phyloP scores from a whole-genome alignment of 2,888 invertebrate genomes.

The Operophtera brumata region DNA sequence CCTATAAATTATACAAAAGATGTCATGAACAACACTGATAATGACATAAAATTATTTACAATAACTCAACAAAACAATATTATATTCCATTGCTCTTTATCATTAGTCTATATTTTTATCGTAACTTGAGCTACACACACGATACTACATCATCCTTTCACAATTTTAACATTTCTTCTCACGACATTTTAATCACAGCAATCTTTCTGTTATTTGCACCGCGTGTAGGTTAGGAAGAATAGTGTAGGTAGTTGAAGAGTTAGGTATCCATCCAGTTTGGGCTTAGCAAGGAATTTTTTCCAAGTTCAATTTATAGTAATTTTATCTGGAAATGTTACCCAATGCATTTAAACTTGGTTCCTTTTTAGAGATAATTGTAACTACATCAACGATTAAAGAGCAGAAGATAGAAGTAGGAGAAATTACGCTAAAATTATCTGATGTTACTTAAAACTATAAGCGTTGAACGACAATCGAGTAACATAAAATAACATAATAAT shows the following conservation, averaged over 20 bases:
- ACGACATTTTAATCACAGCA: slow-evolving; percentile 67
- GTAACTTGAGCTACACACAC: slow-evolving; percentile 55
- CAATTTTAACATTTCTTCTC: slow-evolving; percentile 38
- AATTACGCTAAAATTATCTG: slow-evolving; percentile 27
- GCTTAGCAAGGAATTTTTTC: background rate
- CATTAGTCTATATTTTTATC: slow-evolving; percentile 52
- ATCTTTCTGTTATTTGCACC: slow-evolving; percentile 49
- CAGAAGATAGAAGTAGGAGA: slow-evolving; percentile 30
- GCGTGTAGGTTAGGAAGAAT: slow-evolving; percentile 34
- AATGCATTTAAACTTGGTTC: background rate
- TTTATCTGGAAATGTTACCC: background rate
- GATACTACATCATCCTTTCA: slow-evolving; percentile 31
- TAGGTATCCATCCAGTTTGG: background rate
- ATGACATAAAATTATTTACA: slow-evolving; percentile 67
- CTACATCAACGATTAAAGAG: slow-evolving; percentile 26
- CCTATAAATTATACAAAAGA: slow-evolving; percentile 78
- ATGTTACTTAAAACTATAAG: slow-evolving; percentile 39
- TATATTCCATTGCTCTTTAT: slow-evolving; percentile 59
- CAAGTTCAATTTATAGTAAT: background rate
- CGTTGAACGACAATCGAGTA: slow-evolving; percentile 13
- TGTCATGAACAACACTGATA: slow-evolving; percentile 61
- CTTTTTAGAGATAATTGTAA: slow-evolving; percentile 10
- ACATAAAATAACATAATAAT: background rate
- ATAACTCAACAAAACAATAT: slow-evolving; percentile 51
- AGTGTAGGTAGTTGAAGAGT: background rate